These are phyloP conservation scores for Crematogaster levior DNA, from an alignment of 2,888 invertebrate genomes.

Conservation along the genomic window DNA sequence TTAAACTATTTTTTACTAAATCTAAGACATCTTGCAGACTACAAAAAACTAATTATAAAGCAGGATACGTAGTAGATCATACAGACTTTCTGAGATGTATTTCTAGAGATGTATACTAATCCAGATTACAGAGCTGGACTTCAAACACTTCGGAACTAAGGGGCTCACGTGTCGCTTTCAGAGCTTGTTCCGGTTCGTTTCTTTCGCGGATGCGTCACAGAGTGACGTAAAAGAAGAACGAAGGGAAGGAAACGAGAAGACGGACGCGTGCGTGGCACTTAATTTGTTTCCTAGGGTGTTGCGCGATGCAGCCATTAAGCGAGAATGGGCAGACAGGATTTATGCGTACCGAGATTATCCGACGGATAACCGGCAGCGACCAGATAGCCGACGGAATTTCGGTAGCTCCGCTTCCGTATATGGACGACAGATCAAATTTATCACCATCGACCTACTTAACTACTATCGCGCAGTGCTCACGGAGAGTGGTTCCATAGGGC, in stretches of 20 bases:
- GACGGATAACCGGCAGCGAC: constrained; percentile 72
- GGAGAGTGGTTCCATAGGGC: constrained; percentile 50
- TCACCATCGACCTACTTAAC: constrained; percentile 80
- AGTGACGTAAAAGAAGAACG: constrained; percentile 50
- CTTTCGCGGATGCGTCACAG: constrained; percentile 64
- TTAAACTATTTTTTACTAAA: background rate
- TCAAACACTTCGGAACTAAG: constrained; percentile 44
- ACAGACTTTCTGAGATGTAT: background rate
- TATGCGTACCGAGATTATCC: constrained; percentile 79
- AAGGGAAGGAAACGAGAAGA: background rate
- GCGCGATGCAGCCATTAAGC: constrained; percentile 74
- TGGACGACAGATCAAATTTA: constrained; percentile 77
- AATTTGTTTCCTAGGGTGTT: constrained; percentile 77
- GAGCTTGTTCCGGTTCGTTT: constrained; percentile 61
- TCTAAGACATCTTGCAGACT: background rate
- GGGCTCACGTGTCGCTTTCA: constrained; percentile 27
- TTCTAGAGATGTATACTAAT: background rate
- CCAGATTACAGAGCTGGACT: constrained; percentile 11
- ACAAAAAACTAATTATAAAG: background rate
- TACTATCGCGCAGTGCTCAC: constrained; percentile 47
- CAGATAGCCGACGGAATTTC: constrained; percentile 74
- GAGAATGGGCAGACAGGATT: constrained; percentile 74
- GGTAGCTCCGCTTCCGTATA: constrained; percentile 54
- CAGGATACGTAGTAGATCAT: background rate
- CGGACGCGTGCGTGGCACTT: constrained; percentile 67